Evolutionary conservation across 2,113 vertebrate genomes (phyloP).

Genomic region (Pterocles orientalis): DNA sequence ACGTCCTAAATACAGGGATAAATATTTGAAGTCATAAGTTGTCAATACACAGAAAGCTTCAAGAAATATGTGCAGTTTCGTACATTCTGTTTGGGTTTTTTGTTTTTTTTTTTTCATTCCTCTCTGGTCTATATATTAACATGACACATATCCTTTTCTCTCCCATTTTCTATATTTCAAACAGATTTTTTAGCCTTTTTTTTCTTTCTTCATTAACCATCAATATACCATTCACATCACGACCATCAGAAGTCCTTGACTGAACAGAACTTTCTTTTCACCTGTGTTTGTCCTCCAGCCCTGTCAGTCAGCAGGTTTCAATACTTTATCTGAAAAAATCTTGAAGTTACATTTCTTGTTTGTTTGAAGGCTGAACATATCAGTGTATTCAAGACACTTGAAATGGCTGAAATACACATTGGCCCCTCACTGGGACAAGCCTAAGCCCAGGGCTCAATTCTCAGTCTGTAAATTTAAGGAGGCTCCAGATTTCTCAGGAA

Average conservation of each 20-base stretch:
- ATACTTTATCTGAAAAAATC: neutral
- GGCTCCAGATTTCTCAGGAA: neutral
- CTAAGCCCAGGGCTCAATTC: no score
- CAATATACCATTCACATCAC: rapidly evolving
- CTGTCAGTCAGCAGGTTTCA: neutral
- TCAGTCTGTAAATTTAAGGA: neutral
- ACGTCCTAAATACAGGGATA: neutral
- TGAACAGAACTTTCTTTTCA: neutral
- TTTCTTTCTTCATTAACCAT: neutral
- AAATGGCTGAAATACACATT: neutral
- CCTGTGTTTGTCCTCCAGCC: neutral
- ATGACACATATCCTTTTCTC: neutral
- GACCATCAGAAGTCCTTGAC: neutral
- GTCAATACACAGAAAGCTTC: neutral
- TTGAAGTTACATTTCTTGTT: neutral
- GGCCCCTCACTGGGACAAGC: neutral
- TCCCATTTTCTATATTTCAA: neutral
- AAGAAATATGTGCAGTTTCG: neutral
- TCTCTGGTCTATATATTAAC: neutral
- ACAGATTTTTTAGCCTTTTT: neutral
- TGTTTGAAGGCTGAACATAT: neutral
- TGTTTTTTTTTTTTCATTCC: neutral
- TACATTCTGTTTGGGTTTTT: neutral
- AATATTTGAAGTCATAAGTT: neutral
- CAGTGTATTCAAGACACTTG: neutral